Base-by-base conservation (phyloP, 2,113 vertebrate species). In the Sebastes schlegelii region DNA sequence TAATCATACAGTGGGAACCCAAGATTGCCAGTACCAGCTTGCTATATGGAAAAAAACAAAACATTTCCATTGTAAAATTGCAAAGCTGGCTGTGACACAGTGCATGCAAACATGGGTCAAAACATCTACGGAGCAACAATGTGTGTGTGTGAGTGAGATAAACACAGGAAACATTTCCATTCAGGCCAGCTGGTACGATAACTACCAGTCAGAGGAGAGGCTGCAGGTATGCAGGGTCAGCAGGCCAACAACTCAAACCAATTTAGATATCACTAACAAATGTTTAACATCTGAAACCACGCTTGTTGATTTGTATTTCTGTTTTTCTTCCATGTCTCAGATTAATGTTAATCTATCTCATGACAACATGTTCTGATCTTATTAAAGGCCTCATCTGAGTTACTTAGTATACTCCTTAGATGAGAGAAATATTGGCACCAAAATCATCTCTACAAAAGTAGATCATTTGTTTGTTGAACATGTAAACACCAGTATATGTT, bases 1-100 rank as follows among this genome's bases (percentile, higher is more conserved):
- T 87, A 88, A 92, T 92, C 78, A 90, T 57, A 88, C 60, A 89
- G 84, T 69, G 85, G 83, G 86, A 91, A 84, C 45, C 1, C 14
- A 40, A 19, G 54, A 77, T 71, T 86, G 78, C 80, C 74, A 72
- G 86, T 40, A 73, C 75, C 57, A 80, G 76, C 70, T 43, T 80
- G 85, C 71, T 82, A 74, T 84, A 71, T 76, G 68, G 46, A 68
- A 85, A 89, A 89, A 90, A 8, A 79, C 75, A 34, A 83, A 89
- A 88, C 77, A 79, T 88, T 89, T 87, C 82, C 86, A 88, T 81
- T 84, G 77, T 76, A 81, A 80, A 90, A 80, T 49, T 83, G 64
- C 68, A 86, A 16, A 63, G 67, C 26, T 72, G 51, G 61, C 45
- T 79, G 65, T 10, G 13, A 74, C 49, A 55, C 1, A 23, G 52